These are phyloP conservation scores for Neuroterus valhalla DNA, from an alignment of 1,140 invertebrate genomes.

Conservation along the genomic window DNA sequence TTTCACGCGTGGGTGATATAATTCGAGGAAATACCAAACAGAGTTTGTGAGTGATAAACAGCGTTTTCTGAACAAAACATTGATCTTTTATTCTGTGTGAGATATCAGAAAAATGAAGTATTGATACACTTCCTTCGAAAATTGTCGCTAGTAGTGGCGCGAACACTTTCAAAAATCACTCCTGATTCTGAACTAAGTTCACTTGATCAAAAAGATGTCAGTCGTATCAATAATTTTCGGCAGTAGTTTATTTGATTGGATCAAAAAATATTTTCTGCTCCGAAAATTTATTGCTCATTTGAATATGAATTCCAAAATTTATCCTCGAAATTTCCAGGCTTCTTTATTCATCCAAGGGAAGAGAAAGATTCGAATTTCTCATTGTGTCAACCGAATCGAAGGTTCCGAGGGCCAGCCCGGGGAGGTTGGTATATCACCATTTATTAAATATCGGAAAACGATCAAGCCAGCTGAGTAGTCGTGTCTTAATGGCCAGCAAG, in stretches of 20 bases:
- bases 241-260: too few species aligned
- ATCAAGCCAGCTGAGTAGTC: conserved; percentile 17
- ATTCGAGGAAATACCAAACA: not conserved
- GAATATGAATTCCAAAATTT: not conserved
- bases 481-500: conserved; percentile 23
- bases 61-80: not conserved
- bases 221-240: too few species aligned
- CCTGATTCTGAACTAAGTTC: too few species aligned
- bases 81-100: conserved; percentile 7
- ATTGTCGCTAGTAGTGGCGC: too few species aligned
- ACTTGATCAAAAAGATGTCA: too few species aligned
- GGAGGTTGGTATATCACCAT: conserved; percentile 25
- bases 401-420: not conserved
- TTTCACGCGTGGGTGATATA: conserved; percentile 27
- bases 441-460: conserved; percentile 31
- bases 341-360: not conserved
- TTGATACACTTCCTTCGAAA: too few species aligned
- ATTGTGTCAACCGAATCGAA: conserved; percentile 27
- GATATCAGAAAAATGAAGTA: not conserved
- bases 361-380: conserved; percentile 16
- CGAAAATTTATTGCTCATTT: too few species aligned
- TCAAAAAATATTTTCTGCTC: too few species aligned
- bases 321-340: not conserved
- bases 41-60: conserved; percentile 23
- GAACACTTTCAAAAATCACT: too few species aligned